Conservation (phyloP, 2,888 invertebrate species). For the Caenorhabditis drosophilae region DNA sequence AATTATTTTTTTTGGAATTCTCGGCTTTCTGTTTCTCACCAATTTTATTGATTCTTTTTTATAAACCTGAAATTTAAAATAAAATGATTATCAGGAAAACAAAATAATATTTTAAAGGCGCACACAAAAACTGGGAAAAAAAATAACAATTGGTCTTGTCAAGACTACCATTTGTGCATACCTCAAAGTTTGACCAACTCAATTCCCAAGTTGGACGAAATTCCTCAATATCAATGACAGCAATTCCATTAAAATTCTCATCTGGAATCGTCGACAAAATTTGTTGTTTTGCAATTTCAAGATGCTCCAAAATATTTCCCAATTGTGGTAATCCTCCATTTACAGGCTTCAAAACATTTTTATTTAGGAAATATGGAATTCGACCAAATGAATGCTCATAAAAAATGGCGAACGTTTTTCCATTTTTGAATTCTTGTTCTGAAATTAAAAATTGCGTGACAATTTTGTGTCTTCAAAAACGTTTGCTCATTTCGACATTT, state of each 20-base stretch:
- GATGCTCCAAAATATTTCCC: conserved; percentile 19
- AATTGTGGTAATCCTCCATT: conserved; percentile 56
- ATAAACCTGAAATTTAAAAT: too few species aligned
- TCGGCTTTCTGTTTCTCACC: conserved; percentile 19
- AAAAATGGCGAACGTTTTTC: conserved; percentile 41
- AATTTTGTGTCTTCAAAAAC: neutral
- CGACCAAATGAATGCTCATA: conserved; percentile 44
- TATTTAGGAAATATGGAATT: conserved; percentile 38
- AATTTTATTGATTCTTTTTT: conserved; percentile 27
- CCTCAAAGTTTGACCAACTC: conserved; percentile 46
- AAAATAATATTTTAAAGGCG: too few species aligned
- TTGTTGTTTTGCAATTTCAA: conserved; percentile 18
- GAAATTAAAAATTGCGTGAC: neutral
- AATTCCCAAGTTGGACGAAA: conserved; percentile 45
- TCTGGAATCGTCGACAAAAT: conserved; percentile 40
- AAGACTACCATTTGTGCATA: too few species aligned
- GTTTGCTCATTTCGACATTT: neutral
- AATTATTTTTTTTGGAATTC: conserved; percentile 13
- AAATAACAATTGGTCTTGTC: too few species aligned
- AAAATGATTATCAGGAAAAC: too few species aligned
- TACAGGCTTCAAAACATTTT: conserved; percentile 18
- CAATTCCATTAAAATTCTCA: conserved; percentile 42
- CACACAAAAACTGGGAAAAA: too few species aligned
- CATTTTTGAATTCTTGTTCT: conserved; percentile 34
- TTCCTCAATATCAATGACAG: conserved; percentile 51